These are phyloP conservation scores for Drosophila algonquin DNA, from an alignment of 2,888 invertebrate genomes.

Conservation along the genomic window DNA sequence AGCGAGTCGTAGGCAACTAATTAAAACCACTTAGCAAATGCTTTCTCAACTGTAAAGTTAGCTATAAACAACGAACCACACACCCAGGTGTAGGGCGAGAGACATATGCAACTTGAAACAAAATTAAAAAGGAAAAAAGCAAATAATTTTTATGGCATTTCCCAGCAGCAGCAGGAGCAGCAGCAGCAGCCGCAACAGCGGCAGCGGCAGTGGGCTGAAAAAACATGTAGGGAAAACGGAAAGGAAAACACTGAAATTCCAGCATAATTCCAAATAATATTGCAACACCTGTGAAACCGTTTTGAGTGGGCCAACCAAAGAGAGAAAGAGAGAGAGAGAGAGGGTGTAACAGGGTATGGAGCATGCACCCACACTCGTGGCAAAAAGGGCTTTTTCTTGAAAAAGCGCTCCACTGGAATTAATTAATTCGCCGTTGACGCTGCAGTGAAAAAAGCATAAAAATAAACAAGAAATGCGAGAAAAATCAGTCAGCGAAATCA, in stretches of 20 bases:
- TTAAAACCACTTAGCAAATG: conserved; percentile 77
- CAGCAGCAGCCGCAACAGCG: conserved; percentile 27
- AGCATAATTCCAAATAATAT: conserved; percentile 78
- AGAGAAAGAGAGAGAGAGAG: background rate
- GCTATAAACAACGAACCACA: conserved; percentile 71
- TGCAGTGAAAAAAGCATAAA: conserved; percentile 29
- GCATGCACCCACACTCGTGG: conserved; percentile 29
- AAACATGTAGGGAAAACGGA: conserved; percentile 24
- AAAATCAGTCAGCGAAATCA: conserved; percentile 23
- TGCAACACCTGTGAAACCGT: conserved; percentile 74
- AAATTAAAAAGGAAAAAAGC: conserved; percentile 78
- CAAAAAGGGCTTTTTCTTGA: conserved; percentile 74
- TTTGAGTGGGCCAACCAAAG: conserved; percentile 56
- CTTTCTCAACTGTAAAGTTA: conserved; percentile 80
- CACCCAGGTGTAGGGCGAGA: conserved; percentile 41
- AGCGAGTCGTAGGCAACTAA: conserved; percentile 56
- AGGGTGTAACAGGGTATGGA: background rate
- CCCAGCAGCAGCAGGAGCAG: conserved; percentile 30
- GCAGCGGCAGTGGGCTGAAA: conserved; percentile 38
- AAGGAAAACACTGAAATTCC: conserved; percentile 51
- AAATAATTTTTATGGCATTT: conserved; percentile 76
- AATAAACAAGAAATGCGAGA: conserved; percentile 21
- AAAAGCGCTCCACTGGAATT: conserved; percentile 78
- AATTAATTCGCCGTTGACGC: conserved; percentile 75
- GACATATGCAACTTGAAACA: conserved; percentile 78